Percentiles rank a stretch among this genome's conserved stretches.
Evolutionary conservation across 1,140 invertebrate genomes (phyloP).

Genomic region (Ostrea denselamellosa): DNA sequence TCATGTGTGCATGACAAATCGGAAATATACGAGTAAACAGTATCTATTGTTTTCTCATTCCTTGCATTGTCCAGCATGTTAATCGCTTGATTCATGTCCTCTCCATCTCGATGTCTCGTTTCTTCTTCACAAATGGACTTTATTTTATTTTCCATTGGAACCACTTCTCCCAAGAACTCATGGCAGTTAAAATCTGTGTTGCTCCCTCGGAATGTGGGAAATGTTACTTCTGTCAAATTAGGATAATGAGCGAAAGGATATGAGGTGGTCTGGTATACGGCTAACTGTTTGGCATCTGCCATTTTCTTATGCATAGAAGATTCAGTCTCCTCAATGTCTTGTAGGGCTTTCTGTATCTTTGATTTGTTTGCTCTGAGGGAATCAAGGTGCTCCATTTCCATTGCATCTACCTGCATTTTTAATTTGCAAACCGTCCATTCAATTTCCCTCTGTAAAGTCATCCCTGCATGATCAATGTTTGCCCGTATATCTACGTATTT

Average conservation of each 20-base stretch:
- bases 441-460: not conserved
- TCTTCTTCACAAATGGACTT: too few species aligned
- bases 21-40: too few species aligned
- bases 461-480: not conserved
- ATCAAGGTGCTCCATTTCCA: not conserved
- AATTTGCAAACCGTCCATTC: not conserved
- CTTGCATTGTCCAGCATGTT: not conserved
- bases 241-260: not conserved
- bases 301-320: not conserved
- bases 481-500: not conserved
- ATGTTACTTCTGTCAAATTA: not conserved
- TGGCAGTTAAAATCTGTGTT: not conserved
- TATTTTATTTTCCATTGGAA: not conserved
- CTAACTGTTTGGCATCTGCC: not conserved
- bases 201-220: not conserved
- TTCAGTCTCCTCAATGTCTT: not conserved
- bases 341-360: not conserved
- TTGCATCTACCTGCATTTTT: not conserved
- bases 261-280: not conserved
- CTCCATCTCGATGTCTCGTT: too few species aligned
- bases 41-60: too few species aligned
- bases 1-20: too few species aligned
- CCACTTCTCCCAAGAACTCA: not conserved
- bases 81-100: too few species aligned
- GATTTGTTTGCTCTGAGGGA: not conserved